These are phyloP conservation scores for Drosophila fungiperda DNA, from an alignment of 2,888 invertebrate species.

Conservation along the genomic window DNA sequence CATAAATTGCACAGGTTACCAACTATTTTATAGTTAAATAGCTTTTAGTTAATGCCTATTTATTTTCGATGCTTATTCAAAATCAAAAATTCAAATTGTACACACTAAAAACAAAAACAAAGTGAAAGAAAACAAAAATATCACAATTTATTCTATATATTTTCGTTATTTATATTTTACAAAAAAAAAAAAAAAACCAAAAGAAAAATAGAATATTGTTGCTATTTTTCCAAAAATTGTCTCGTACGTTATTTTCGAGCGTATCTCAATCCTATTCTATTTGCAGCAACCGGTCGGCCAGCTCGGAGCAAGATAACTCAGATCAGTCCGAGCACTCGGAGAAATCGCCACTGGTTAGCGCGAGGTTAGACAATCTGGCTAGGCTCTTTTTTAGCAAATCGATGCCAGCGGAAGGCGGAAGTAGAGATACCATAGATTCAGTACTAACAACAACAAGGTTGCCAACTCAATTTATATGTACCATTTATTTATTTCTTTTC, in stretches of 20 bases:
- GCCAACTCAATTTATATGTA: constrained; percentile 71
- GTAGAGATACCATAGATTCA: constrained; percentile 85
- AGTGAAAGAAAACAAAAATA: constrained; percentile 1
- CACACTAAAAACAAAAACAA: constrained; percentile 17
- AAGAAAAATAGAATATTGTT: constrained; percentile 9
- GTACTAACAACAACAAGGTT: constrained; percentile 85
- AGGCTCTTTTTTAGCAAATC: constrained; percentile 90
- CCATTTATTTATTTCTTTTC: constrained; percentile 33
- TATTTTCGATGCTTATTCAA: constrained; percentile 49
- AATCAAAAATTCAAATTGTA: constrained; percentile 21
- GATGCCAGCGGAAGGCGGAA: constrained; percentile 85
- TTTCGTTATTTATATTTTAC: constrained; percentile 36
- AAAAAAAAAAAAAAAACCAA: not conserved
- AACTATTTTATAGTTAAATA: constrained; percentile 17
- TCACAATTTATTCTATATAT: constrained; percentile 29
- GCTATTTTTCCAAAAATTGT: constrained; percentile 33
- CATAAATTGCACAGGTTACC: constrained; percentile 58
- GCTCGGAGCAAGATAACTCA: constrained; percentile 87
- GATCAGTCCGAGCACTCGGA: constrained; percentile 86
- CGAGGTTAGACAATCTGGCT: constrained; percentile 91
- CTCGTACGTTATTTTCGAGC: constrained; percentile 43
- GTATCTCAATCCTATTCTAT: constrained; percentile 59
- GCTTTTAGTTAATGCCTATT: constrained; percentile 31
- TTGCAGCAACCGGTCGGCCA: constrained; percentile 87
- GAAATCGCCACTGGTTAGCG: constrained; percentile 89